A percentile compares a stretch with the other conserved stretches of the same genome.
Evolutionary conservation across 2,888 invertebrate species (phyloP).

Genomic region (Pycnomerus fuliginosus): DNA sequence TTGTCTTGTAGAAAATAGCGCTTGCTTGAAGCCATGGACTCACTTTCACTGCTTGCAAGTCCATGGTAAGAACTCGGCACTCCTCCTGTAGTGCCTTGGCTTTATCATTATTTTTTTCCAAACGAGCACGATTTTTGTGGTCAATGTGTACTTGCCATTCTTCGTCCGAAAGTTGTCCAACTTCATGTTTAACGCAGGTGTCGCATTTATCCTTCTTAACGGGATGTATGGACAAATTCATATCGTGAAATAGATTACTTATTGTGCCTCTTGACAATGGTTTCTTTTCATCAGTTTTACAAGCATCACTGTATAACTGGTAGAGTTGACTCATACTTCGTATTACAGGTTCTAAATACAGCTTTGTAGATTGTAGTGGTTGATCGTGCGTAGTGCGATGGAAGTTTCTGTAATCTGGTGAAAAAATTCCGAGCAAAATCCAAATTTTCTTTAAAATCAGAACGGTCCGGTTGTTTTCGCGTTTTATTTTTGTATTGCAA

Average conservation of each 20-base stretch:
- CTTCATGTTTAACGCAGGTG: slow-evolving; percentile 17
- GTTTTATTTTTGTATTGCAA: slow-evolving; percentile 10
- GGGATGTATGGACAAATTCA: slow-evolving; percentile 18
- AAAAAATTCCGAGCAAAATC: slow-evolving; percentile 17
- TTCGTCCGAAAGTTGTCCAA: slow-evolving; percentile 13
- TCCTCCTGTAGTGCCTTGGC: slow-evolving; percentile 20
- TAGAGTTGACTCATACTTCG: slow-evolving; percentile 1
- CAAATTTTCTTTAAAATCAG: neutral
- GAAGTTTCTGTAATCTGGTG: slow-evolving; percentile 18
- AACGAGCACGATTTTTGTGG: slow-evolving; percentile 14
- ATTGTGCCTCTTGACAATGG: slow-evolving; percentile 2
- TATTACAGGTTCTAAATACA: slow-evolving; percentile 17
- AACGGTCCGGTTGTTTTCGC: slow-evolving; percentile 2
- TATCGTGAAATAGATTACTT: neutral
- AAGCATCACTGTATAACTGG: slow-evolving; percentile 14
- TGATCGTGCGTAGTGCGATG: slow-evolving; percentile 23
- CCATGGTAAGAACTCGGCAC: slow-evolving; percentile 27
- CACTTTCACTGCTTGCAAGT: slow-evolving; percentile 30
- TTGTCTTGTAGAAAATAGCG: slow-evolving; percentile 35
- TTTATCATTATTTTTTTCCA: slow-evolving; percentile 32
- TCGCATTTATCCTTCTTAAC: slow-evolving; percentile 24
- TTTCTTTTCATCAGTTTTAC: slow-evolving; percentile 11
- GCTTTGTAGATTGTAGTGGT: slow-evolving; percentile 22
- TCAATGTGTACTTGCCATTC: slow-evolving; percentile 14
- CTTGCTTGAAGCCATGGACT: slow-evolving; percentile 27